A percentile compares a stretch with the other conserved stretches of the same genome.
Evolutionary conservation across 35 echinoderm and acorn worm species (phyloP).

Genomic region (Ophiothrix spiculata): DNA sequence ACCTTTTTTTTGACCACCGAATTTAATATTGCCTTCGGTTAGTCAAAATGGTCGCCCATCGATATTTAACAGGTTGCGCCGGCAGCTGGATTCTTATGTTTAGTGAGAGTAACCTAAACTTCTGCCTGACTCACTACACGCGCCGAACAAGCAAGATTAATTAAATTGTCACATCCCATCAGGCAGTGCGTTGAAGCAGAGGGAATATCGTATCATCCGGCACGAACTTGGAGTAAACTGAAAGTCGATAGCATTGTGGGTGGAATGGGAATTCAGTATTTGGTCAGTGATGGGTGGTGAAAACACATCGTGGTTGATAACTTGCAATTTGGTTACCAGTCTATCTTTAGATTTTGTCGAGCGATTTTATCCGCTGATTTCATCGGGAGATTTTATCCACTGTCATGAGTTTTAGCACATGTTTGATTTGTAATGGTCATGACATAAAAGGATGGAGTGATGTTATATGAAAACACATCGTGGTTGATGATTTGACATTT

Average conservation of each 20-base stretch:
- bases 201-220: not conserved
- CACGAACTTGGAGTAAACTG: not conserved
- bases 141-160: not conserved
- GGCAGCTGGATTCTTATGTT: not conserved
- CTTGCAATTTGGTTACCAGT: no score
- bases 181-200: not conserved
- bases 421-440: not conserved
- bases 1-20: not conserved
- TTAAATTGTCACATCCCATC: conserved; percentile 12
- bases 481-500: no score
- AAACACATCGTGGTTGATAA: no score
- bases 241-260: not conserved
- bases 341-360: no score
- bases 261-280: not conserved
- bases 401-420: not conserved
- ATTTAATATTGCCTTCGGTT: not conserved
- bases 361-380: no score
- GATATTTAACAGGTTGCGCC: conserved; percentile 2
- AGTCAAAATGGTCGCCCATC: not conserved
- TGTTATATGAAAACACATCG: no score
- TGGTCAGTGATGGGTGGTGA: not conserved
- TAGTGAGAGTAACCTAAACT: not conserved
- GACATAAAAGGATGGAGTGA: no score
- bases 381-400: not conserved
- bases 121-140: conserved; percentile 2